A percentile compares a stretch with the other conserved stretches of the same genome.
These are phyloP conservation scores for Macropus fuliginosus DNA, from an alignment of 2,797 vertebrate genomes.

Conservation along the genomic window DNA sequence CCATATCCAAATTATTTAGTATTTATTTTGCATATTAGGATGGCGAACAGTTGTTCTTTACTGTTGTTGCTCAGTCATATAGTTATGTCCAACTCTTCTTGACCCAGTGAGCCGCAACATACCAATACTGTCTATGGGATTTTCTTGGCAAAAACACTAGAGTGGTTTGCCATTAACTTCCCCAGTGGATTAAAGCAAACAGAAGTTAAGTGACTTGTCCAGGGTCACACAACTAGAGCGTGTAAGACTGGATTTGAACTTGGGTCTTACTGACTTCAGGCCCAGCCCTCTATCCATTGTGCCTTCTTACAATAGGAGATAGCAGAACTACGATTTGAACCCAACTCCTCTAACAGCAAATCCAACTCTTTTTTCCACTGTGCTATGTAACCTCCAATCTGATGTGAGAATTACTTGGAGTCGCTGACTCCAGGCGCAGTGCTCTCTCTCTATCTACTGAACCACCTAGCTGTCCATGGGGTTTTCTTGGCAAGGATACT, in stretches of 20 bases:
- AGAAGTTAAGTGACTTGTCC: not conserved
- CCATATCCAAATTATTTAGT: not conserved
- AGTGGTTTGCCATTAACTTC: not conserved
- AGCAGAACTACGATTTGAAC: no score
- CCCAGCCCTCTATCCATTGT: not conserved
- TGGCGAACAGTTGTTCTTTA: not conserved
- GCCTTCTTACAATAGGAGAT: no score
- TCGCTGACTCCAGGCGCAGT: not conserved
- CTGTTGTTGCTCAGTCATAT: not conserved
- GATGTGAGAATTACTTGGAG: no score
- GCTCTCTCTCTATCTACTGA: not conserved
- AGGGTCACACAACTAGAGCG: not conserved
- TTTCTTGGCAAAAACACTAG: not conserved
- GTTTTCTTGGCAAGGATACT: not conserved
- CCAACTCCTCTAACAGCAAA: no score
- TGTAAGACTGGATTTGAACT: not conserved
- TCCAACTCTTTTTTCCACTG: no score
- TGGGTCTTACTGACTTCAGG: not conserved
- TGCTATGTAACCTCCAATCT: no score
- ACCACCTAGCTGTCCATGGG: not conserved
- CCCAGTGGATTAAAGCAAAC: not conserved
- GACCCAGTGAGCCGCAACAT: not conserved
- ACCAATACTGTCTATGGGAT: not conserved
- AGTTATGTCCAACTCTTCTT: not conserved
- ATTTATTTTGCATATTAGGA: not conserved